Percentiles rank a stretch among this genome's conserved stretches.
Conservation (phyloP, 2,888 invertebrate genomes). For the Hydriomena furcata region DNA sequence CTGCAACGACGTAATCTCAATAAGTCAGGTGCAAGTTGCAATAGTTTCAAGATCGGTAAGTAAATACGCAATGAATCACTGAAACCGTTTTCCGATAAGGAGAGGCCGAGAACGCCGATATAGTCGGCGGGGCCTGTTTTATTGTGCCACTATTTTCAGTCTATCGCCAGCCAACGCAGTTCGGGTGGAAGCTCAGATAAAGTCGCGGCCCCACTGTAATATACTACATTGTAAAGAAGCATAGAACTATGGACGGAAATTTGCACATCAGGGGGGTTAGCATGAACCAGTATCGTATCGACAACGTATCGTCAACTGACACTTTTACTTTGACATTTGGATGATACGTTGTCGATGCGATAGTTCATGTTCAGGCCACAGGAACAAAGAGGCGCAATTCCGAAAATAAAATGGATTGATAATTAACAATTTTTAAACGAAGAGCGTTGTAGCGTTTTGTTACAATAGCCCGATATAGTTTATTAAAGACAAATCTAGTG, state of each 20-base stretch:
- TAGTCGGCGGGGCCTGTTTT: constrained; percentile 70
- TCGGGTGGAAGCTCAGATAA: constrained; percentile 79
- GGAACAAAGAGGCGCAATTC: no score
- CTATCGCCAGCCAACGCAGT: constrained; percentile 72
- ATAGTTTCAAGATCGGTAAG: constrained; percentile 50
- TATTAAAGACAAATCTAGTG: no score
- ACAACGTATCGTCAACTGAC: no score
- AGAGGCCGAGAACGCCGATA: constrained; percentile 60
- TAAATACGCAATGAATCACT: constrained; percentile 76
- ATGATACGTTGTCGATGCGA: no score
- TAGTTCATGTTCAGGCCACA: no score
- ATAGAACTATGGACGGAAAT: constrained; percentile 5
- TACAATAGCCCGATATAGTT: no score
- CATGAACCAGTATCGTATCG: no score
- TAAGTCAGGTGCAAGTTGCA: constrained; percentile 45
- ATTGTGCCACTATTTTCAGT: constrained; percentile 78
- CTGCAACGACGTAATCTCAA: constrained; percentile 27
- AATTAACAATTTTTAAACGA: no score
- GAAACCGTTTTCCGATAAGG: constrained; percentile 77
- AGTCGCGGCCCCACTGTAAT: constrained; percentile 72
- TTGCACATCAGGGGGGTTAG: no score
- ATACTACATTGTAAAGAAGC: constrained; percentile 50
- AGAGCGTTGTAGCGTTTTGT: no score
- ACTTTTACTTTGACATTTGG: no score
- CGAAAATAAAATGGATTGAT: no score